These are phyloP conservation scores for Lamprologus lemairii DNA, from an alignment of 2,113 vertebrate species.

Conservation along the genomic window DNA sequence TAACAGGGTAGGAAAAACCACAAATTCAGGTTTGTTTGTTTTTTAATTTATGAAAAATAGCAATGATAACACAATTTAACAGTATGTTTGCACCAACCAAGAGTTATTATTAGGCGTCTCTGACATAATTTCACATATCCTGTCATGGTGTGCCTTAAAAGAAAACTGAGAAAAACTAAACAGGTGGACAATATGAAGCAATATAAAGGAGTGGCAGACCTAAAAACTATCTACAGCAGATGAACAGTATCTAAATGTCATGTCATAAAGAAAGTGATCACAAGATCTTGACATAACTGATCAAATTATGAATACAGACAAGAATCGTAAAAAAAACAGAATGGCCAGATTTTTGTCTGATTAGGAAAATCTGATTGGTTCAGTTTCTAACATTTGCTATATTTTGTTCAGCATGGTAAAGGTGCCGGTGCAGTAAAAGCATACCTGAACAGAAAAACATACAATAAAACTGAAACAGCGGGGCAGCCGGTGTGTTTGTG, in stretches of 20 bases:
- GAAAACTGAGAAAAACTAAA: not conserved
- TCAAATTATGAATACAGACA: not conserved
- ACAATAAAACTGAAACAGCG: not conserved
- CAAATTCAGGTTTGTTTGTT: not conserved
- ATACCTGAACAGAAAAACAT: not conserved
- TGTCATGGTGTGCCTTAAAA: not conserved
- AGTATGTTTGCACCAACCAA: not conserved
- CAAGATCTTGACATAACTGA: not conserved
- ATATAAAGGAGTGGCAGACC: not conserved
- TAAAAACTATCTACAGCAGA: not conserved
- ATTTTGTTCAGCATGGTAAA: not conserved
- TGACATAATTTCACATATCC: not conserved
- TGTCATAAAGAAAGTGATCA: not conserved
- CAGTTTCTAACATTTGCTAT: not conserved
- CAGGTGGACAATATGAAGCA: not conserved
- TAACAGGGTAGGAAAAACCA: not conserved
- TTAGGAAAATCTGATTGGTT: rapidly evolving
- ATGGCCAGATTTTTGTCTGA: not conserved
- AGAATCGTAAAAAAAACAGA: not conserved
- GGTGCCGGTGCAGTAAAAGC: not conserved
- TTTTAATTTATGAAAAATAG: not conserved
- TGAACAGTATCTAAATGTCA: not conserved
- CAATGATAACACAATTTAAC: not conserved
- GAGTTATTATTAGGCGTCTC: not conserved
- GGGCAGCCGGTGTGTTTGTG: not conserved